Conservation (phyloP, 1,140 invertebrate species). For the Listronotus bonariensis region DNA sequence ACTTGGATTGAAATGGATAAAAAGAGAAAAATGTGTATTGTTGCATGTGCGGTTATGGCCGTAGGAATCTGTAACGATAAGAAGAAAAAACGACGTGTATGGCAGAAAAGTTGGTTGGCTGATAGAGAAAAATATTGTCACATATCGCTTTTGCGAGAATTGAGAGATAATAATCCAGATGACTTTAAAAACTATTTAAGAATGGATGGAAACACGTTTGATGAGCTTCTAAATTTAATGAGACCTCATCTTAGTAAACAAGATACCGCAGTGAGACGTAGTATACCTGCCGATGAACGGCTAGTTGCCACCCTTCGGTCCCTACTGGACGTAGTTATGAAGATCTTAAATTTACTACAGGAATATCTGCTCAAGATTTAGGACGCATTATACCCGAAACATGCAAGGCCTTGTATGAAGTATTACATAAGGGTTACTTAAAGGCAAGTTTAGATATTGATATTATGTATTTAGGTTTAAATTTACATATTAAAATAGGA, state of each 20-base stretch:
- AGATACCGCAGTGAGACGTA: background rate
- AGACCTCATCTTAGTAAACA: constrained; percentile 1
- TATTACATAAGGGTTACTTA: constrained; percentile 4
- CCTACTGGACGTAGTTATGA: constrained; percentile 18
- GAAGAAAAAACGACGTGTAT: constrained; percentile 10
- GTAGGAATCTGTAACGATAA: background rate
- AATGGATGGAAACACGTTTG: constrained; percentile 13
- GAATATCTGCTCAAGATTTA: constrained; percentile 21
- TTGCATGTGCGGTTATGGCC: constrained; percentile 3
- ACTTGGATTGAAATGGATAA: too few species aligned
- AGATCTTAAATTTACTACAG: constrained; percentile 25
- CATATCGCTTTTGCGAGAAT: constrained; percentile 11
- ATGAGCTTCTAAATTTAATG: constrained; percentile 5
- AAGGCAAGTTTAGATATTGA: constrained; percentile 4
- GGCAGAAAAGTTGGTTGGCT: constrained; percentile 11
- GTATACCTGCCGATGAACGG: constrained; percentile 3
- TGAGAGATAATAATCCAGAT: constrained; percentile 12
- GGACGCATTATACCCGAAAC: constrained; percentile 25
- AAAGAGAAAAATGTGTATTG: background rate
- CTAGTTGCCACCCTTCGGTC: too few species aligned
- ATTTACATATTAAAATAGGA: background rate
- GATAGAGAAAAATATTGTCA: constrained; percentile 6
- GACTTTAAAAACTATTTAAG: constrained; percentile 21
- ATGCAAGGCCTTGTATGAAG: constrained; percentile 8
- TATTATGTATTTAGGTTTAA: too few species aligned